Conservation (phyloP, 2,797 vertebrate genomes). For the Neoniphon sammara region DNA sequence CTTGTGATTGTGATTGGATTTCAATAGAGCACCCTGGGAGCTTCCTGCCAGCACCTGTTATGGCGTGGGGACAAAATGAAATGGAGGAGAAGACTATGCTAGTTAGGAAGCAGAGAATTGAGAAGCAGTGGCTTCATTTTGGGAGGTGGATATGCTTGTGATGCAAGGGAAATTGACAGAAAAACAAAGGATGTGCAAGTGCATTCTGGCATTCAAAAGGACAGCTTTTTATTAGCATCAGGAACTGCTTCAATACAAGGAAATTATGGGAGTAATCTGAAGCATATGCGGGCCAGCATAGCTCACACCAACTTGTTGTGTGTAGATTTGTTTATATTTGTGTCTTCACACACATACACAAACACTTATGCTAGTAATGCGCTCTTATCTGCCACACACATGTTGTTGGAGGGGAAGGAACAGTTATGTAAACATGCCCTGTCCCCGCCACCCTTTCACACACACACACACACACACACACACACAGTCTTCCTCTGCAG, state of each 20-base stretch:
- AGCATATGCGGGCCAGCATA: background rate
- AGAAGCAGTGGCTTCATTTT: too few relatives aligned
- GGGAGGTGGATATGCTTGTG: too few relatives aligned
- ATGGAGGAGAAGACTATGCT: too few relatives aligned
- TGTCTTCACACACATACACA: background rate
- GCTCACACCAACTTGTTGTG: background rate
- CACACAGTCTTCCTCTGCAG: constrained; percentile 45
- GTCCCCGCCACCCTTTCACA: too few relatives aligned
- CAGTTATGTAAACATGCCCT: constrained; percentile 3
- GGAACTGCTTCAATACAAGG: background rate
- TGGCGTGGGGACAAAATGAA: too few relatives aligned
- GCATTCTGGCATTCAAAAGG: background rate
- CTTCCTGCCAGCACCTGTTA: constrained; percentile 7
- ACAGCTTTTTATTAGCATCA: background rate
- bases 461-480: constrained; percentile 7
- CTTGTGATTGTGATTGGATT: background rate
- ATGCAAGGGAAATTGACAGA: too few relatives aligned
- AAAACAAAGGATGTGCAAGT: background rate
- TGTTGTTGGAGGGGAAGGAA: constrained; percentile 2
- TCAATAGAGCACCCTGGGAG: constrained; percentile 7
- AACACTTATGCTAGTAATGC: background rate
- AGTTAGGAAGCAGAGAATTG: too few relatives aligned
- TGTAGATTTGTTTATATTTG: background rate
- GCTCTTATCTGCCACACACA: constrained; percentile 6
- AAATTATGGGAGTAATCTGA: background rate